These are phyloP conservation scores for Corythaeola cristata DNA, from an alignment of 2,113 vertebrate species.

Conservation along the genomic window DNA sequence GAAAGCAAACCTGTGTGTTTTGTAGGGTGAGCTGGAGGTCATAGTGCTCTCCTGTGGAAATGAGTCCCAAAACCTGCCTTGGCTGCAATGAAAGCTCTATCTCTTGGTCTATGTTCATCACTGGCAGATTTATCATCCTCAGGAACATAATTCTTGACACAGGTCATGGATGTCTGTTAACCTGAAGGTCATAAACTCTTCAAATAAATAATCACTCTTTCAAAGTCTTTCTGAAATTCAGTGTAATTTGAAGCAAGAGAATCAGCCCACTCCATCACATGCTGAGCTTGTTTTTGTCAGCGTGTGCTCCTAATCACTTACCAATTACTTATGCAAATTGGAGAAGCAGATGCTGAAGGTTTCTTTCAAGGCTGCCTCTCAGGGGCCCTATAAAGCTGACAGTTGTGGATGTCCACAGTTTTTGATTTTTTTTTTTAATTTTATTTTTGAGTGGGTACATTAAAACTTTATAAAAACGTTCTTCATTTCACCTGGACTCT, in stretches of 20 bases:
- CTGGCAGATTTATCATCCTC: background rate
- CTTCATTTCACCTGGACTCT: background rate
- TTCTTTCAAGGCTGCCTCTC: background rate
- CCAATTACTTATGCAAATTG: constrained; percentile 54
- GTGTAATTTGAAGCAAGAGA: constrained; percentile 34
- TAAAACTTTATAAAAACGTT: background rate
- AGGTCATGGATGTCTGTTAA: background rate
- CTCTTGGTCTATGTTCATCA: background rate
- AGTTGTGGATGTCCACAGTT: background rate
- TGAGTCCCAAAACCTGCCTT: background rate
- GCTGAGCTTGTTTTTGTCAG: constrained; percentile 53
- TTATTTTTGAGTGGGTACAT: background rate
- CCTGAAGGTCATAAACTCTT: background rate
- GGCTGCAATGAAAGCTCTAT: background rate
- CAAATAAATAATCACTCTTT: constrained; percentile 7
- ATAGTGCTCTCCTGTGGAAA: background rate
- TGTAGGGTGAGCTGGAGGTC: background rate
- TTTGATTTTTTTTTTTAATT: background rate
- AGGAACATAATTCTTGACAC: background rate
- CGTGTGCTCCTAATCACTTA: constrained; percentile 36
- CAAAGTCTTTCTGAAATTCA: constrained; percentile 16
- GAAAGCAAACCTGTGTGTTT: background rate
- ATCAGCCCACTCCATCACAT: constrained; percentile 17
- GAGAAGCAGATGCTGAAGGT: constrained; percentile 7
- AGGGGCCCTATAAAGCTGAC: background rate